phyloP scores from a whole-genome alignment of 1,140 invertebrate genomes.

The Scaptomyza montana region DNA sequence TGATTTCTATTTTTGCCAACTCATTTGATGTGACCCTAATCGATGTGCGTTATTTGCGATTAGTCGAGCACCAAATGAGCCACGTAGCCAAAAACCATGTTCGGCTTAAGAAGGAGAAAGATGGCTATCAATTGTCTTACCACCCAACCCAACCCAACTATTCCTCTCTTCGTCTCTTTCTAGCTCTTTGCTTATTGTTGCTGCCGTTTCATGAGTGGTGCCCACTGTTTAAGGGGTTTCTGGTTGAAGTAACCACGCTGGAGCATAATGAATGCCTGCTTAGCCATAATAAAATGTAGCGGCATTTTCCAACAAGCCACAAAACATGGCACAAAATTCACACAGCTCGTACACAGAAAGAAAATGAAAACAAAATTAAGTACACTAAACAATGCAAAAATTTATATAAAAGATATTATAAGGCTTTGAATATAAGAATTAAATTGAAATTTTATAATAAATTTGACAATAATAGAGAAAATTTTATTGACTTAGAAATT shows the following conservation, averaged over 20 bases:
- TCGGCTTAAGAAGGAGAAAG: too few relatives aligned
- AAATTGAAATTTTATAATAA: too few relatives aligned
- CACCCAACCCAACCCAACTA: background rate
- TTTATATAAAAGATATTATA: too few relatives aligned
- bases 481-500: too few relatives aligned
- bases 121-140: conserved; percentile 21
- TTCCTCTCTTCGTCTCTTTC: too few relatives aligned
- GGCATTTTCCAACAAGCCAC: conserved; percentile 59
- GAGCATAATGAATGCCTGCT: conserved; percentile 66
- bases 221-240: background rate
- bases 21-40: conserved; percentile 47
- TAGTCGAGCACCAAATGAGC: conserved; percentile 68
- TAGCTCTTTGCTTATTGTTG: background rate
- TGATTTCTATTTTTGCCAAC: conserved; percentile 26
- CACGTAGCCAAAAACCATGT: conserved; percentile 30
- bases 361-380: conserved; percentile 3
- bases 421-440: too few relatives aligned
- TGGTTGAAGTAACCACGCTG: background rate
- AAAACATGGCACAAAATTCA: conserved; percentile 41
- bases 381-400: too few relatives aligned
- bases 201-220: too few relatives aligned
- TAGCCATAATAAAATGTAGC: conserved; percentile 74
- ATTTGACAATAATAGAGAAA: too few relatives aligned
- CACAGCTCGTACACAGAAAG: conserved; percentile 12
- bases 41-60: conserved; percentile 73